These are phyloP conservation scores for Thalassophryne amazonica DNA, from an alignment of 2,797 vertebrate genomes.

Conservation along the genomic window DNA sequence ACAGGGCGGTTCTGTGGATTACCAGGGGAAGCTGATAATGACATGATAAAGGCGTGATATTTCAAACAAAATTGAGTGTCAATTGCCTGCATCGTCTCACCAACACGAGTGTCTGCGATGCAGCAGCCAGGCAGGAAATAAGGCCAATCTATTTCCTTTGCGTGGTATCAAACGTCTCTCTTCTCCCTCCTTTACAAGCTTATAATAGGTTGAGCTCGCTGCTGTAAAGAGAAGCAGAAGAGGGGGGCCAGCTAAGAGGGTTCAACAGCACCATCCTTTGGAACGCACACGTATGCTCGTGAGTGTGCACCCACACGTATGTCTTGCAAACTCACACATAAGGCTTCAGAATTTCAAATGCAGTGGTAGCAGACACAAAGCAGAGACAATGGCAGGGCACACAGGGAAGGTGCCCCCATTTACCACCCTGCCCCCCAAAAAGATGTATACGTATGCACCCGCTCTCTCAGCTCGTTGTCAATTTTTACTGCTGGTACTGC, in stretches of 20 bases:
- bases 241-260: conserved; percentile 54
- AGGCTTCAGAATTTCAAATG: conserved; percentile 39
- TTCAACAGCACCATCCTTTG: conserved; percentile 40
- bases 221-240: conserved; percentile 44
- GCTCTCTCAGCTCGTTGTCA: conserved; percentile 6
- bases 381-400: conserved; percentile 23
- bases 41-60: conserved; percentile 78
- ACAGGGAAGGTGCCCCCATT: conserved; percentile 35
- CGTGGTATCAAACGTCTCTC: conserved; percentile 70
- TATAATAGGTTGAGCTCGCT: conserved; percentile 62
- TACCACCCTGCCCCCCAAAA: conserved; percentile 19
- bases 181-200: conserved; percentile 57
- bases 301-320: conserved; percentile 25
- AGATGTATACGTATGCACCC: conserved; percentile 13
- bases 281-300: conserved; percentile 44
- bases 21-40: conserved; percentile 80
- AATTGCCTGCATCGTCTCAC: conserved; percentile 77
- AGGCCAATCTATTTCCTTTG: conserved; percentile 78
- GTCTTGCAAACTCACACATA: conserved; percentile 6
- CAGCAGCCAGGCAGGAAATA: conserved; percentile 76
- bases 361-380: conserved; percentile 31
- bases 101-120: conserved; percentile 67
- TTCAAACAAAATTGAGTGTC: conserved; percentile 82
- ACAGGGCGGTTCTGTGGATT: conserved; percentile 79
- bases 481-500: conserved; percentile 9